A percentile compares a stretch with the other conserved stretches of the same genome.
These are phyloP conservation scores for Drosophila pachea DNA, from an alignment of 1,140 invertebrate genomes.

Conservation along the genomic window DNA sequence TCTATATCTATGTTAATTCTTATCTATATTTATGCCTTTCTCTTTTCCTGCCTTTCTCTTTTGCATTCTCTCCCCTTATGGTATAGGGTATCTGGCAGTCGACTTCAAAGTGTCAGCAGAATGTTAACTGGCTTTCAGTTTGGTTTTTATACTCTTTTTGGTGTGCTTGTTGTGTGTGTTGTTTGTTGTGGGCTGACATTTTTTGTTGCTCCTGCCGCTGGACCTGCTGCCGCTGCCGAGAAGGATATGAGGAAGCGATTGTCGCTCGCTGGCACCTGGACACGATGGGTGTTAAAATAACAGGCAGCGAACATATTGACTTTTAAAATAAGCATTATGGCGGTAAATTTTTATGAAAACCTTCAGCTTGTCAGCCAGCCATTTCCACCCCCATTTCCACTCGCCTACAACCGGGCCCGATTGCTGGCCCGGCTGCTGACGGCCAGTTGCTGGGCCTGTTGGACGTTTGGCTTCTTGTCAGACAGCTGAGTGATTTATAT, in stretches of 20 bases:
- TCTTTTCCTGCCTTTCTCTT: conserved; percentile 1
- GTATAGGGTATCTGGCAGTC: not conserved
- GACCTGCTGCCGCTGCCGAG: conserved; percentile 1
- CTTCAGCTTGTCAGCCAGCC: conserved; percentile 40
- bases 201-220: conserved; percentile 29
- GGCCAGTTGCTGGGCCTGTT: conserved; percentile 19
- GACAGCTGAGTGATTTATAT: conserved; percentile 76
- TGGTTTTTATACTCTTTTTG: conserved; percentile 59
- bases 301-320: conserved; percentile 74
- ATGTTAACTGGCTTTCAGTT: conserved; percentile 55
- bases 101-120: not conserved
- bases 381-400: conserved; percentile 16
- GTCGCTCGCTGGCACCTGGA: conserved; percentile 65
- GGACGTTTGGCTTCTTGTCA: conserved; percentile 50
- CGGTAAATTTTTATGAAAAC: conserved; percentile 74
- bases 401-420: too few species aligned
- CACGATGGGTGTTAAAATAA: conserved; percentile 75
- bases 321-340: conserved; percentile 76
- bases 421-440: too few species aligned
- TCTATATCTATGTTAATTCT: not conserved
- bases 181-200: conserved; percentile 62
- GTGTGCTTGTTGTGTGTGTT: conserved; percentile 42
- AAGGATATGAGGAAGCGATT: conserved; percentile 54
- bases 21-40: conserved; percentile 2
- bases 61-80: too few species aligned